Conservation (phyloP, 2,888 invertebrate genomes). For the Antheraea yamamai region DNA sequence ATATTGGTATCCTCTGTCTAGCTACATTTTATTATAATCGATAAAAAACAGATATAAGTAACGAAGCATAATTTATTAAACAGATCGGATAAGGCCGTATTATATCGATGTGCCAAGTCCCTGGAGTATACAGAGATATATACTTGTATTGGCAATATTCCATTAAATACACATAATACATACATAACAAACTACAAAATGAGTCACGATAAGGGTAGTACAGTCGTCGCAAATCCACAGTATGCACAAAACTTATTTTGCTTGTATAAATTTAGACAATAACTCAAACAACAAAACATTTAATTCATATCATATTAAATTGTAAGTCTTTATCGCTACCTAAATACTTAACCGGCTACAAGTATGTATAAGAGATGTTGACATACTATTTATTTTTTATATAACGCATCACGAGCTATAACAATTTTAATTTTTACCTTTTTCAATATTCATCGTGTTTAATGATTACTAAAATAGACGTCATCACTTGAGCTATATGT, state of each 20-base stretch:
- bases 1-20: slow-evolving; percentile 35
- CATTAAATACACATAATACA: slow-evolving; percentile 78
- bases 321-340: neutral
- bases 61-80: slow-evolving; percentile 44
- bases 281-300: neutral
- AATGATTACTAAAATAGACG: slow-evolving; percentile 36
- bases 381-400: slow-evolving; percentile 28
- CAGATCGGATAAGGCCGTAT: slow-evolving; percentile 43
- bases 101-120: slow-evolving; percentile 74
- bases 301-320: neutral
- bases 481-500: slow-evolving; percentile 54
- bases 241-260: slow-evolving; percentile 13
- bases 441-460: neutral
- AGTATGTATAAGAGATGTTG: slow-evolving; percentile 35
- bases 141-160: slow-evolving; percentile 67
- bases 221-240: slow-evolving; percentile 81
- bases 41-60: slow-evolving; percentile 31
- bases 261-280: neutral
- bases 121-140: slow-evolving; percentile 68
- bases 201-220: slow-evolving; percentile 72
- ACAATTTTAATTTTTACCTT: neutral
- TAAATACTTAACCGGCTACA: neutral
- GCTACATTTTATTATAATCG: slow-evolving; percentile 32
- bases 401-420: neutral
- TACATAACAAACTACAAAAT: slow-evolving; percentile 80